Evolutionary conservation across 2,888 invertebrate species (phyloP).

Genomic region (Deroplatys truncata): DNA sequence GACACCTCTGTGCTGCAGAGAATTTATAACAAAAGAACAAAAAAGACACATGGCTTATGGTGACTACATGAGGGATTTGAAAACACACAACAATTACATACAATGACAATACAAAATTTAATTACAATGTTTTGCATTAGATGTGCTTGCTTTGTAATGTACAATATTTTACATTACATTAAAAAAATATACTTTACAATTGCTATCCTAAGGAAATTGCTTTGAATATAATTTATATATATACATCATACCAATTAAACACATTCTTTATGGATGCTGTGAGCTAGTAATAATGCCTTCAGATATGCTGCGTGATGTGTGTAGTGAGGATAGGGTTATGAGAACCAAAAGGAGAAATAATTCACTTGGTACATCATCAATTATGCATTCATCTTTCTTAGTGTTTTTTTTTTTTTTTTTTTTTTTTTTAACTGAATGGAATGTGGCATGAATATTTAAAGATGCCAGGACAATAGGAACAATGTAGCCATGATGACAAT

Average conservation of each 20-base stretch:
- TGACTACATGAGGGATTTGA: background rate
- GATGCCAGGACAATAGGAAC: too few relatives aligned
- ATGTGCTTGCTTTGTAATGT: background rate
- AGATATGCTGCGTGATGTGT: background rate
- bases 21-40: background rate
- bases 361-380: too few relatives aligned
- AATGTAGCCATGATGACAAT: too few relatives aligned
- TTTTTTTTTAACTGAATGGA: too few relatives aligned
- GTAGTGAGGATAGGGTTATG: too few relatives aligned
- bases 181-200: background rate
- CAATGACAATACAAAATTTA: background rate
- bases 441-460: too few relatives aligned
- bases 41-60: background rate
- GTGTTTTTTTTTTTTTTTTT: too few relatives aligned
- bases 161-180: background rate
- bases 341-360: too few relatives aligned
- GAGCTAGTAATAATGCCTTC: background rate
- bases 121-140: background rate
- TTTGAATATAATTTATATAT: background rate
- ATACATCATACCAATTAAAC: background rate
- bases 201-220: background rate
- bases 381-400: too few relatives aligned
- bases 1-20: background rate
- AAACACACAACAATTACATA: background rate
- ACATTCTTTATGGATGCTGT: too few relatives aligned